phyloP scores from a whole-genome alignment of 2,888 invertebrate genomes.

The Pristionchus japonicus region DNA sequence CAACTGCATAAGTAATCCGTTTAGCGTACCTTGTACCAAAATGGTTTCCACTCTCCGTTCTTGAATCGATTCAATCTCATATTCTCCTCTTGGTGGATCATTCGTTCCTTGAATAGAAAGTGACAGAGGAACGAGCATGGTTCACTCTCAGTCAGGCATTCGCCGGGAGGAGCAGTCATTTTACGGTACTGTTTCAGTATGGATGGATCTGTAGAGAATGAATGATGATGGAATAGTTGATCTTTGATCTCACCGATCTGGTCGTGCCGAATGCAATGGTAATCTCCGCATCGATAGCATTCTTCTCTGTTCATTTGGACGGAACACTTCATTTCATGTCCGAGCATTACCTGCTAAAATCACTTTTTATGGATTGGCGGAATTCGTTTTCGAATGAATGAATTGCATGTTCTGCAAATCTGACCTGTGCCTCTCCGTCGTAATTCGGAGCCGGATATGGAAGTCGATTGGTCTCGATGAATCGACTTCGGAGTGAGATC shows the following conservation, averaged over 20 bases:
- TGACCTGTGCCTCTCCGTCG: neutral
- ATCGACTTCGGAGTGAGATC: neutral
- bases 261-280: neutral
- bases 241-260: neutral
- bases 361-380: too few relatives aligned
- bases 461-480: neutral
- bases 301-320: neutral
- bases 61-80: neutral
- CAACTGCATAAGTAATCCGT: neutral
- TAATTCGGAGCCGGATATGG: neutral
- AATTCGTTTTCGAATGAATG: neutral
- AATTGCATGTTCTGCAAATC: neutral
- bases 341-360: neutral
- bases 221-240: neutral
- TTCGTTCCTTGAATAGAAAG: neutral
- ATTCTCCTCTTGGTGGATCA: neutral
- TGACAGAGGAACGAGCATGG: slow-evolving; percentile 7
- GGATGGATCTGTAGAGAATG: neutral
- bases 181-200: neutral
- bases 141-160: too few relatives aligned
- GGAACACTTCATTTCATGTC: neutral
- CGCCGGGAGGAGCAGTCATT: neutral
- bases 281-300: neutral
- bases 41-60: neutral
- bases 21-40: neutral